These are phyloP conservation scores for Venusia cambrica DNA, from an alignment of 2,888 invertebrate species.

Conservation along the genomic window DNA sequence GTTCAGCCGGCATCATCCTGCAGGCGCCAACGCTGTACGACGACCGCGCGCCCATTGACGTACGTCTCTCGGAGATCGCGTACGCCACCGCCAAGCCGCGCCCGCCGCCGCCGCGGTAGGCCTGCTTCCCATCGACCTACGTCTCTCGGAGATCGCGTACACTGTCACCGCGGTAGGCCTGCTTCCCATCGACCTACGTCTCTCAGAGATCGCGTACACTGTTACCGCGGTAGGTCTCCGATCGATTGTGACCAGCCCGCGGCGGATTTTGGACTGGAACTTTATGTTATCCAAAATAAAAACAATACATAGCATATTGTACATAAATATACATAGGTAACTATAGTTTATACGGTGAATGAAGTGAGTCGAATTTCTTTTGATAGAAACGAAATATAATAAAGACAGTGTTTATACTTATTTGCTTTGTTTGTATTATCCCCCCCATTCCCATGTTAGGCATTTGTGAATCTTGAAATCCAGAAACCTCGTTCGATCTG, in stretches of 20 bases:
- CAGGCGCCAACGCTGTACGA: slow-evolving; percentile 97
- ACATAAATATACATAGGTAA: slow-evolving; percentile 56
- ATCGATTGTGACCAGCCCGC: too few species aligned
- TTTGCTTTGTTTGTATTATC: slow-evolving; percentile 24
- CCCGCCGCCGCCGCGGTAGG: slow-evolving; percentile 58
- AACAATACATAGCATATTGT: slow-evolving; percentile 60
- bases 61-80: slow-evolving; percentile 93
- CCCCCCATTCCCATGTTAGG: too few species aligned
- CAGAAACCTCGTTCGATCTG: slow-evolving; percentile 27
- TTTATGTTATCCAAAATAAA: too few species aligned
- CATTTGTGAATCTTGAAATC: too few species aligned
- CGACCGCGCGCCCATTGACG: slow-evolving; percentile 92
- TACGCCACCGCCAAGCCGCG: slow-evolving; percentile 93
- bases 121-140: too few species aligned
- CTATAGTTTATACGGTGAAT: slow-evolving; percentile 71
- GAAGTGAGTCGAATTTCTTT: slow-evolving; percentile 75
- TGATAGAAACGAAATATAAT: slow-evolving; percentile 77
- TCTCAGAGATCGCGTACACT: too few species aligned
- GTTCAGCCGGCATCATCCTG: slow-evolving; percentile 95
- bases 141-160: too few species aligned
- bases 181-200: too few species aligned
- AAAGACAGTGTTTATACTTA: slow-evolving; percentile 71
- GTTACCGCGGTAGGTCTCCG: too few species aligned
- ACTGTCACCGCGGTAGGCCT: too few species aligned
- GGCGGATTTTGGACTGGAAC: too few species aligned